Percentiles rank a stretch among this genome's conserved stretches.
Evolutionary conservation across 2,888 invertebrate genomes (phyloP).

Genomic region (Hydraecia micacea): DNA sequence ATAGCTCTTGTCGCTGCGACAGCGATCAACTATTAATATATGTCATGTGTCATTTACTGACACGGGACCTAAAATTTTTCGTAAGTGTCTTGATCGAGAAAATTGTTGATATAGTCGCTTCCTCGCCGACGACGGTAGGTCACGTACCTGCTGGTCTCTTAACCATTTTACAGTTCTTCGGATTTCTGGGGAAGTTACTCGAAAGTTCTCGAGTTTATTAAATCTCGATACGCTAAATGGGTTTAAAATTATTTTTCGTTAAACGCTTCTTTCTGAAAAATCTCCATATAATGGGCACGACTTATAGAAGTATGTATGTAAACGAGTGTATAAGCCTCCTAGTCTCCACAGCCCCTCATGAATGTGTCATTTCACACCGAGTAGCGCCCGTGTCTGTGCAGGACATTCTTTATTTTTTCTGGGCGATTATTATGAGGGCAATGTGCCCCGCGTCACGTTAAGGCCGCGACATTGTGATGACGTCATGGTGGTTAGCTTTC

Average conservation of each 20-base stretch:
- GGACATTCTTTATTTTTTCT: slow-evolving; percentile 69
- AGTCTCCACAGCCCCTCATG: slow-evolving; percentile 44
- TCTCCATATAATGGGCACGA: not conserved
- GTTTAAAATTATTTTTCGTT: not conserved
- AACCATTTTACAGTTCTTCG: not conserved
- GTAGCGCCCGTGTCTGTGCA: slow-evolving; percentile 68
- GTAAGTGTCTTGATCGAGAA: not conserved
- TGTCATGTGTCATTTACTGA: too few species aligned
- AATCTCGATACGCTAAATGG: not conserved
- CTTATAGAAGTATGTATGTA: not conserved
- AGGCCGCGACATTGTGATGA: slow-evolving; percentile 39
- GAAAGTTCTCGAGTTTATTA: not conserved
- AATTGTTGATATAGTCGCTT: not conserved
- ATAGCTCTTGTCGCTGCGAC: not conserved
- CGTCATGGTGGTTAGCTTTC: slow-evolving; percentile 41
- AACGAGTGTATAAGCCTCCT: slow-evolving; percentile 17
- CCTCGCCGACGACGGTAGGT: not conserved
- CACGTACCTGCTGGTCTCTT: not conserved
- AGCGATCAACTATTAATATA: not conserved
- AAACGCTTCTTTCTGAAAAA: not conserved
- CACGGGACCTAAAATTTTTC: not conserved
- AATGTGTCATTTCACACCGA: slow-evolving; percentile 75
- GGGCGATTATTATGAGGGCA: slow-evolving; percentile 63
- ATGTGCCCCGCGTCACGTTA: slow-evolving; percentile 6
- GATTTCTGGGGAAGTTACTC: not conserved